Evolutionary conservation across 2,888 invertebrate genomes (phyloP).

Genomic region (Scaptomyza cyrtandrae): DNA sequence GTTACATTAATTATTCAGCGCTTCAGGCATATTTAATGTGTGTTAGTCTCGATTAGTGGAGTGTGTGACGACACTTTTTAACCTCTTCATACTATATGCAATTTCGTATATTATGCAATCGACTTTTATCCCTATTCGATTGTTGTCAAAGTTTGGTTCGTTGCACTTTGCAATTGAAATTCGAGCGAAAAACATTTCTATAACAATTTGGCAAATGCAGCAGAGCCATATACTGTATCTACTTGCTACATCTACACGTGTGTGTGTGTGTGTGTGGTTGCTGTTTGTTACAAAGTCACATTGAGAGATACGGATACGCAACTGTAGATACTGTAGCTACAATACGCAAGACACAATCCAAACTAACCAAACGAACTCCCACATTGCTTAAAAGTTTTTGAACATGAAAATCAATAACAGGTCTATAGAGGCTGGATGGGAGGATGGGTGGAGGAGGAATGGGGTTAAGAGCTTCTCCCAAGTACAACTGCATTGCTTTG

Average conservation of each 20-base stretch:
- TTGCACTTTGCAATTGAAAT: conserved; percentile 57
- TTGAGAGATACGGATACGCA: conserved; percentile 25
- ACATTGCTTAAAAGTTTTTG: conserved; percentile 47
- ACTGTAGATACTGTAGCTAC: conserved; percentile 4
- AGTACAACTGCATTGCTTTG: conserved; percentile 34
- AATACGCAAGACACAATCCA: conserved; percentile 34
- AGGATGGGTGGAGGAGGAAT: neutral
- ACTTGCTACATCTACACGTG: neutral
- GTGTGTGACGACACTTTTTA: conserved; percentile 26
- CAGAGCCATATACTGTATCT: neutral
- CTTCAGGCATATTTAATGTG: conserved; percentile 1
- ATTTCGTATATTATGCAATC: conserved; percentile 28
- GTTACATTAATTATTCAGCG: conserved; percentile 65
- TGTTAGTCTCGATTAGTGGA: neutral
- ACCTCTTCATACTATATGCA: neutral
- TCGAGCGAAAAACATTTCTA: conserved; percentile 71
- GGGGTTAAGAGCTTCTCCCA: neutral
- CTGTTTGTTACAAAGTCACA: conserved; percentile 54
- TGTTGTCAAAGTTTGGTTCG: conserved; percentile 18
- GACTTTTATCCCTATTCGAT: neutral
- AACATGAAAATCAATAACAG: conserved; percentile 67
- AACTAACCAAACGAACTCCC: conserved; percentile 37
- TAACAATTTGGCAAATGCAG: conserved; percentile 71
- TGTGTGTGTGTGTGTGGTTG: conserved; percentile 20
- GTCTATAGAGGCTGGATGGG: conserved; percentile 8